These are phyloP conservation scores for Aphidius gifuensis DNA, from an alignment of 1,140 invertebrate genomes.

Conservation along the genomic window DNA sequence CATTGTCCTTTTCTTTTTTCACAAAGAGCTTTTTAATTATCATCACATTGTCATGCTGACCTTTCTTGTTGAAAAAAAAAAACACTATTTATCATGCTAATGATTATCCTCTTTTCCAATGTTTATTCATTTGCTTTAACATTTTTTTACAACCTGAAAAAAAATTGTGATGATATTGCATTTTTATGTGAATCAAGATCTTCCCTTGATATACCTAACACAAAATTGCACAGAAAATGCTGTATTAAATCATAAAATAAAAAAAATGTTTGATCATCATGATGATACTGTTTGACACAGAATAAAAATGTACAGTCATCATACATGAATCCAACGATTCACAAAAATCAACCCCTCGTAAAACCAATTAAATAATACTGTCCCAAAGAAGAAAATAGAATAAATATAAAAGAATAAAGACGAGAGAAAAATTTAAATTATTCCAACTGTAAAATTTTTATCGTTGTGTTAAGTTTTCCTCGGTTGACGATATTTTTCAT, in stretches of 20 bases:
- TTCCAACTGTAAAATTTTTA: slow-evolving; percentile 37
- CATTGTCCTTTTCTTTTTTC: too few relatives aligned
- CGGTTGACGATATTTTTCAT: slow-evolving; percentile 36
- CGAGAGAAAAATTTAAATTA: slow-evolving; percentile 20
- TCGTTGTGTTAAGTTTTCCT: slow-evolving; percentile 37
- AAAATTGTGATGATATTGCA: too few relatives aligned
- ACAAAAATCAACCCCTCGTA: not conserved
- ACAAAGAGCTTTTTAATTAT: too few relatives aligned
- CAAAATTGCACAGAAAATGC: slow-evolving; percentile 34
- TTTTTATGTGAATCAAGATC: too few relatives aligned
- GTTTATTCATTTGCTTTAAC: too few relatives aligned
- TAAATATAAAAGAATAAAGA: not conserved
- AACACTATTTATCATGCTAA: too few relatives aligned
- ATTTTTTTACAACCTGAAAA: too few relatives aligned
- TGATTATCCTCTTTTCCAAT: too few relatives aligned
- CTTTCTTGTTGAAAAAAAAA: too few relatives aligned
- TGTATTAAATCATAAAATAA: slow-evolving; percentile 7
- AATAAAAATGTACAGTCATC: slow-evolving; percentile 9
- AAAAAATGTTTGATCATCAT: slow-evolving; percentile 40
- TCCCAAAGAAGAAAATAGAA: slow-evolving; percentile 6
- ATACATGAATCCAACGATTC: not conserved
- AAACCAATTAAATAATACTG: slow-evolving; percentile 1
- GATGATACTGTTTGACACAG: slow-evolving; percentile 17
- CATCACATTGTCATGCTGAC: too few relatives aligned
- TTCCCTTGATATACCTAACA: not conserved